Conservation (phyloP, 37 sponge, comb jelly and placozoan species). For the Agelas oroides region DNA sequence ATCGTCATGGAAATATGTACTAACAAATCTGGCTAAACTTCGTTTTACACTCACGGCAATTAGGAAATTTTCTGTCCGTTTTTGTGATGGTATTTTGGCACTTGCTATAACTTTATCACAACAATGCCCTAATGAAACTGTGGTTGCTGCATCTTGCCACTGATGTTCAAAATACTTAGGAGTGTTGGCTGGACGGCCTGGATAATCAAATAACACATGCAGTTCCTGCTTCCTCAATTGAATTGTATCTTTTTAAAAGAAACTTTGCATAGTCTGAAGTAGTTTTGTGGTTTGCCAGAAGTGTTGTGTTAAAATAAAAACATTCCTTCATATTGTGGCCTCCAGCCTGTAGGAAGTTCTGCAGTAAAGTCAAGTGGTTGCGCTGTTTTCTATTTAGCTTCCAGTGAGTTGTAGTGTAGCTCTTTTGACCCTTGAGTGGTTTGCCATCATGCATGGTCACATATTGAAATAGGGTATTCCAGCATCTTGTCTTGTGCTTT, state of each 20-base stretch:
- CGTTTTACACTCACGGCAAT: slow-evolving; percentile 39
- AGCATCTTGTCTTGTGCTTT: no score
- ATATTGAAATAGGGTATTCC: no score
- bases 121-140: background rate
- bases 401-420: no score
- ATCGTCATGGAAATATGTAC: background rate
- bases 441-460: no score
- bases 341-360: no score
- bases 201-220: slow-evolving; percentile 6
- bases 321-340: no score
- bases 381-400: no score
- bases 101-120: background rate
- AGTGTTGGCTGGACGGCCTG: background rate
- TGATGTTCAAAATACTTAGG: slow-evolving; percentile 16
- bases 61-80: slow-evolving; percentile 14
- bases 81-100: background rate
- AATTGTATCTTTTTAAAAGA: background rate
- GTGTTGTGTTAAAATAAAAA: no score
- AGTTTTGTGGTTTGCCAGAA: no score
- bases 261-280: no score
- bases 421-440: no score
- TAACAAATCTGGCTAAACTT: background rate
- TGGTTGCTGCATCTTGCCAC: background rate
- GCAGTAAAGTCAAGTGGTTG: no score
- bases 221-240: background rate